Conservation (phyloP, 1,140 invertebrate genomes). For the Dolichoris vasculosae region DNA sequence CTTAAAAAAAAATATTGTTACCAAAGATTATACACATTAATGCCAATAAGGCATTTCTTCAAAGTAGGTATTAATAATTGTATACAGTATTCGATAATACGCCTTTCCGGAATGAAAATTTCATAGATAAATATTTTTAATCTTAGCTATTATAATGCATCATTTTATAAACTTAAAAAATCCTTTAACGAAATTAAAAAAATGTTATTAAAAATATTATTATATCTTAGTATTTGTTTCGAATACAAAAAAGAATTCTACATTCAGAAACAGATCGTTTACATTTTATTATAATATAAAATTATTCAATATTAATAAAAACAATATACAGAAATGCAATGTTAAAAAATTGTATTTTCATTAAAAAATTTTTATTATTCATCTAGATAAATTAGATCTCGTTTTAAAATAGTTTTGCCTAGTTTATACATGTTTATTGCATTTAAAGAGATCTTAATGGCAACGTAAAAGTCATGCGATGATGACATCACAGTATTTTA, state of each 20-base stretch:
- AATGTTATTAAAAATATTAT: too few relatives aligned
- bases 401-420: conserved; percentile 14
- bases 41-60: too few relatives aligned
- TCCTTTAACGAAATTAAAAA: too few relatives aligned
- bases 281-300: background rate
- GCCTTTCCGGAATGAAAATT: too few relatives aligned
- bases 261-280: background rate
- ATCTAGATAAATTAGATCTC: background rate
- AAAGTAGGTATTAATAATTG: too few relatives aligned
- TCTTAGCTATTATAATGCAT: too few relatives aligned
- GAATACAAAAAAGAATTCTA: background rate
- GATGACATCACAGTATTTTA: conserved; percentile 32
- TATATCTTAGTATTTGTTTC: too few relatives aligned
- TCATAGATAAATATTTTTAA: too few relatives aligned
- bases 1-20: background rate
- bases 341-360: background rate
- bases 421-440: background rate
- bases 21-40: background rate
- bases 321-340: too few relatives aligned
- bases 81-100: too few relatives aligned
- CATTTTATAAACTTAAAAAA: too few relatives aligned
- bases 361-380: background rate
- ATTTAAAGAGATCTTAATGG: conserved; percentile 16
- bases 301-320: background rate
- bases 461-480: conserved; percentile 44